Conservation (phyloP, 2,113 vertebrate genomes). For the Rhodinocichla rosea region DNA sequence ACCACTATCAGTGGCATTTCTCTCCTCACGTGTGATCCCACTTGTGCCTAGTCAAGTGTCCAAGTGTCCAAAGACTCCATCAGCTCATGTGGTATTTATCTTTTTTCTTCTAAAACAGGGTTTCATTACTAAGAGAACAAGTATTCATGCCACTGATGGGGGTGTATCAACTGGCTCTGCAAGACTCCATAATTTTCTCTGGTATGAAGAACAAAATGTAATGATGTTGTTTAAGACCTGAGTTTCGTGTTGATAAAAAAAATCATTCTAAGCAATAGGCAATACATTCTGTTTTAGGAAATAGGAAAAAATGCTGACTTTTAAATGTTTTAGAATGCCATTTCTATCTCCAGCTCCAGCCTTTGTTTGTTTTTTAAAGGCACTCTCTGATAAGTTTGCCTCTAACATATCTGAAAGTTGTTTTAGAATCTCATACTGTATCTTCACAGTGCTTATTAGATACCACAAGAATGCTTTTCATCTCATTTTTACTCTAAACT, state of each 20-base stretch:
- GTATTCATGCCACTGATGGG: not conserved
- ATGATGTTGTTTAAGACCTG: not conserved
- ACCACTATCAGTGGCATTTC: conserved; percentile 48
- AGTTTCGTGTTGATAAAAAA: not conserved
- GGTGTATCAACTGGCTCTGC: not conserved
- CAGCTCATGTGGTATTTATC: conserved; percentile 43
- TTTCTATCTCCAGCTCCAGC: not conserved
- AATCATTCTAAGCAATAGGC: not conserved
- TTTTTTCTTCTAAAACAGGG: conserved; percentile 59
- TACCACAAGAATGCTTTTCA: conserved; percentile 56
- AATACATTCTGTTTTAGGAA: not conserved
- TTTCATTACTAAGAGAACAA: conserved; percentile 49
- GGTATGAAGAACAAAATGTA: not conserved
- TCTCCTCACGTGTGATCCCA: conserved; percentile 15
- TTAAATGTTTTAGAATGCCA: not conserved
- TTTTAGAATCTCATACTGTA: not conserved
- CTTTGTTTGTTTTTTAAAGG: conserved; percentile 22
- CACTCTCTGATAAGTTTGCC: not conserved
- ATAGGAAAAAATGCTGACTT: not conserved
- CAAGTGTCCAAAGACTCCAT: conserved; percentile 16
- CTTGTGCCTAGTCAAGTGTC: conserved; percentile 41
- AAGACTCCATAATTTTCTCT: not conserved
- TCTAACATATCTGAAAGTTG: not conserved
- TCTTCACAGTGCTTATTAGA: conserved; percentile 9
- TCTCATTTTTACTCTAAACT: not conserved